Conservation (phyloP, 1,140 invertebrate genomes). For the Drosophila jambulina region DNA sequence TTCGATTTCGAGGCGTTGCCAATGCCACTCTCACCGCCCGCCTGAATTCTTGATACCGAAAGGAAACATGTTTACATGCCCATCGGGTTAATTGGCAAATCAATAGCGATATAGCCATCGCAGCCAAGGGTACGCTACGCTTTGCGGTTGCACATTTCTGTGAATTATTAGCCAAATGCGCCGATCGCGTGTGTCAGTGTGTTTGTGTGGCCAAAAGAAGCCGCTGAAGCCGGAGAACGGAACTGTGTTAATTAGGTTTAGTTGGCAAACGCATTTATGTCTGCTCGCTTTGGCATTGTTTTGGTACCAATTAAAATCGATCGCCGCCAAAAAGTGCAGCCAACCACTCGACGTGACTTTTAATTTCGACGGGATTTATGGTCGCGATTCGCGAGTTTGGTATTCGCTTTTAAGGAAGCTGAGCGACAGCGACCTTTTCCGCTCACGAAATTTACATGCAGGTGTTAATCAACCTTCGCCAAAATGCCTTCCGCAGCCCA, state of each 20-base stretch:
- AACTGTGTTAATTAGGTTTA: constrained; percentile 74
- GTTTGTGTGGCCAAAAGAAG: constrained; percentile 62
- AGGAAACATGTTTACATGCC: constrained; percentile 11
- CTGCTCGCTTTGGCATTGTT: constrained; percentile 19
- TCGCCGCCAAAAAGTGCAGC: constrained; percentile 31
- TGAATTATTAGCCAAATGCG: constrained; percentile 54
- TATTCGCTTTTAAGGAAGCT: constrained; percentile 48
- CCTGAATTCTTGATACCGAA: constrained; percentile 6
- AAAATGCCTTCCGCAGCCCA: constrained; percentile 17
- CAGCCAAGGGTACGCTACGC: constrained; percentile 61
- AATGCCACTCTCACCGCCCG: constrained; percentile 52
- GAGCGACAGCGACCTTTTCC: constrained; percentile 29
- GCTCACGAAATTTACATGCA: constrained; percentile 44
- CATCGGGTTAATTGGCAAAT: constrained; percentile 39
- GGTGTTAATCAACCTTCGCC: constrained; percentile 56
- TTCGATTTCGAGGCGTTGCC: constrained; percentile 24
- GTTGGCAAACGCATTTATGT: constrained; percentile 51
- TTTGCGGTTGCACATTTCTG: constrained; percentile 37
- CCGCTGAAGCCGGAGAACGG: constrained; percentile 42
- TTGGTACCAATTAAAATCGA: constrained; percentile 60
- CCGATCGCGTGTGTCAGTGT: constrained; percentile 35
- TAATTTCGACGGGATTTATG: constrained; percentile 33
- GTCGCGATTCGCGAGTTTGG: background rate
- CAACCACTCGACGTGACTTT: constrained; percentile 21
- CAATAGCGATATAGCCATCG: constrained; percentile 16